A percentile compares a stretch with the other conserved stretches of the same genome.
Conservation (phyloP, 2,113 vertebrate genomes). For the Otus sunia region DNA sequence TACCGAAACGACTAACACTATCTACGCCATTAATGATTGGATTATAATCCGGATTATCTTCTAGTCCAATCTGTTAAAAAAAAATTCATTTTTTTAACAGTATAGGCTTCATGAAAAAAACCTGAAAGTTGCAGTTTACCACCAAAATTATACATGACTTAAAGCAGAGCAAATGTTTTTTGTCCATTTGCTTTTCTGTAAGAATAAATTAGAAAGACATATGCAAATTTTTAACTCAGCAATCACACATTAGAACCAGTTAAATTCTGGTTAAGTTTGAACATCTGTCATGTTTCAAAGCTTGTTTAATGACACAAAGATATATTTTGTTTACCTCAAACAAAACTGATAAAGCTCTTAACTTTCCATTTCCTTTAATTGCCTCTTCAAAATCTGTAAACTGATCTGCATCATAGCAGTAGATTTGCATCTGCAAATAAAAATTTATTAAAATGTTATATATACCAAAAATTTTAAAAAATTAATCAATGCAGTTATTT, state of each 20-base stretch:
- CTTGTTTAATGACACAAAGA: background rate
- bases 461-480: background rate
- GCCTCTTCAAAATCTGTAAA: slow-evolving; percentile 86
- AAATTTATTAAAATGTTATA: slow-evolving; percentile 14
- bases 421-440: slow-evolving; percentile 93
- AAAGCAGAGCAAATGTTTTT: background rate
- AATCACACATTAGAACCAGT: background rate
- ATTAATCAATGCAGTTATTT: background rate
- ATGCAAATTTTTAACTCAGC: background rate
- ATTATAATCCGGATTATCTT: slow-evolving; percentile 87
- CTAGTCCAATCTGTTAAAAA: slow-evolving; percentile 80
- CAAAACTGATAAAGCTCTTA: slow-evolving; percentile 90
- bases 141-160: background rate
- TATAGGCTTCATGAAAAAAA: background rate
- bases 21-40: slow-evolving; percentile 84
- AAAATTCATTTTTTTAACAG: slow-evolving; percentile 26
- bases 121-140: background rate
- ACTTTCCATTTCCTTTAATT: slow-evolving; percentile 83
- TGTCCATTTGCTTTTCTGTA: background rate
- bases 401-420: slow-evolving; percentile 84
- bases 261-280: background rate
- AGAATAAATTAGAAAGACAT: slow-evolving; percentile 20
- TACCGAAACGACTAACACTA: slow-evolving; percentile 92
- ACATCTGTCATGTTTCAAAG: slow-evolving; percentile 1
- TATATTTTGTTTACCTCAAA: slow-evolving; percentile 85